Conservation (phyloP, 2,888 invertebrate genomes). For the Drosophila picticornis region DNA sequence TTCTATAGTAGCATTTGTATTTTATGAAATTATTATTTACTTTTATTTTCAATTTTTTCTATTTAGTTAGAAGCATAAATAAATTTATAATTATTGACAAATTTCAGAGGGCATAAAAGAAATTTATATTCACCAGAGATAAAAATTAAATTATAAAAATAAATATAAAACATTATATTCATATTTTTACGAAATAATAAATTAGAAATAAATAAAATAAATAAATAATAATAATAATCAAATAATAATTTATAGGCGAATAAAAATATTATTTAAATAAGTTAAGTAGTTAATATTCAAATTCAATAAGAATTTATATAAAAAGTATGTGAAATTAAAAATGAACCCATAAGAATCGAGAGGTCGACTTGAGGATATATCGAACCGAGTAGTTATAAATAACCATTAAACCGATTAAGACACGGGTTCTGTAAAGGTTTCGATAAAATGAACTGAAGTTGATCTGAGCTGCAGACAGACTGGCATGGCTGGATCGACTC, state of each 20-base stretch:
- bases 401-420: neutral
- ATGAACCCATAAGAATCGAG: neutral
- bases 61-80: neutral
- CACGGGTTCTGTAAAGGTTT: neutral
- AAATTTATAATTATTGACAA: no score
- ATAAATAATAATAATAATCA: no score
- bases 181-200: no score
- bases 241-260: no score
- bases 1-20: neutral
- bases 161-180: no score
- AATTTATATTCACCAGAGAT: neutral
- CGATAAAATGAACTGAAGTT: no score
- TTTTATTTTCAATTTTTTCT: neutral
- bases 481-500: neutral
- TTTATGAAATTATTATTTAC: neutral
- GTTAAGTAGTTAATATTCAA: no score
- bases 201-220: no score
- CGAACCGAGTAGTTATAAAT: neutral
- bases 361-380: neutral
- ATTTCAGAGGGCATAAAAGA: no score
- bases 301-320: neutral
- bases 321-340: neutral
- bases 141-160: neutral
- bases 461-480: neutral
- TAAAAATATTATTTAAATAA: no score